Evolutionary conservation across 1,140 invertebrate genomes (phyloP), one percentile per base, ranked within the genome.

Genomic region (Drosophila navojoa): DNA sequence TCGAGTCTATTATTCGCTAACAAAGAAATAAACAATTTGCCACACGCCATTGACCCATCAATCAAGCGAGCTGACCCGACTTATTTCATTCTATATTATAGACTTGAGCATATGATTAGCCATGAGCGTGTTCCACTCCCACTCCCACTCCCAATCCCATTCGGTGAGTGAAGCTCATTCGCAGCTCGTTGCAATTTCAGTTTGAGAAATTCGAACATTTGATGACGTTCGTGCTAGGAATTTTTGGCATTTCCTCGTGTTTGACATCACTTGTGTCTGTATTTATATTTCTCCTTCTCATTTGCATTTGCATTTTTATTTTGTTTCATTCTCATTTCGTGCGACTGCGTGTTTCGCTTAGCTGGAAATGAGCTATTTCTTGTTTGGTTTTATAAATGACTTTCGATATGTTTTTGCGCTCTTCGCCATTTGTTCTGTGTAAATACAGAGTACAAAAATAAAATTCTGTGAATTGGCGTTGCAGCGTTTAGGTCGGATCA

Each of bases 171-270:
- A 38, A 11, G 35, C 35, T 38, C 35, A 10, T 38, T 38, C 10
- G 35, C 35, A 38, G 19, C 5, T 50, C 4, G 19, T 32, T 27
- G 15, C 27, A 47, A 32, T 19, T 22, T n/a, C 45, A 45, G 27
- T 53, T 45, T 53, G 6, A 25, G 25, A 50, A 50, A 29, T 15
- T 27, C 49, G 13, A n/a, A 50, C 13, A 50, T 50, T 38, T 61
- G 22, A 63, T 71, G 69, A 71, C 69, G 53, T 53, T 52, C 62
- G 19, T 67, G 32, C 13, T 15, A 66, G 38, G 69, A 67, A 71
- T 71, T 53, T 53, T 25, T 44, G 52, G 44, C 27, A 57, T 71
- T 71, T 71, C 52, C 29, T 15, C 16, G 62, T 42, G 45, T 57
- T 71, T 50, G 40, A 29, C 5, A 29, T 29, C 13, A 32, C 52